Conservation (phyloP, 2,113 vertebrate genomes). For the Rhinogobius similis region DNA sequence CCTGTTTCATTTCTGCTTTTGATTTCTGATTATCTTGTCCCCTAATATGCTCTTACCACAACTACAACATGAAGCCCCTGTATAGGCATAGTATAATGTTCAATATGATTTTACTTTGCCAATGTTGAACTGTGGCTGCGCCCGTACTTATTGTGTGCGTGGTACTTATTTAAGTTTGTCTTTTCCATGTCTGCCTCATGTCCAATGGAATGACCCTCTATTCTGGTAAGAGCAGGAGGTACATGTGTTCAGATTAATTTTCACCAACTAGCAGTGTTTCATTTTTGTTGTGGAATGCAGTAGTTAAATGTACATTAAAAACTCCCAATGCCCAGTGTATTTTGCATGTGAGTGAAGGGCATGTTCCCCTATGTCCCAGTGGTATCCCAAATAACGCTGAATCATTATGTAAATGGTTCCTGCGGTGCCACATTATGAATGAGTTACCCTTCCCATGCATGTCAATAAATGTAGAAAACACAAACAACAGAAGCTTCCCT, state of each 20-base stretch:
- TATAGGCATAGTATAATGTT: slow-evolving; percentile 36
- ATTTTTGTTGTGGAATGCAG: slow-evolving; percentile 33
- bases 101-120: slow-evolving; percentile 27
- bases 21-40: slow-evolving; percentile 23
- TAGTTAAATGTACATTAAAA: not conserved
- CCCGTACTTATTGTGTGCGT: slow-evolving; percentile 51
- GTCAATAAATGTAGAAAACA: slow-evolving; percentile 48
- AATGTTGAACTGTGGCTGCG: slow-evolving; percentile 20
- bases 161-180: slow-evolving; percentile 96
- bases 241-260: slow-evolving; percentile 69
- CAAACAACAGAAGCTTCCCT: not conserved
- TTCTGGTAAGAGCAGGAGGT: slow-evolving; percentile 99
- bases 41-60: slow-evolving; percentile 33
- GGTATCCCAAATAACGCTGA: slow-evolving; percentile 10
- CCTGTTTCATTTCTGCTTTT: slow-evolving; percentile 30
- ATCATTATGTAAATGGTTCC: slow-evolving; percentile 13
- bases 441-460: slow-evolving; percentile 69
- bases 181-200: slow-evolving; percentile 97
- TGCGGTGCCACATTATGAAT: slow-evolving; percentile 16
- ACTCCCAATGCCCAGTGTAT: not conserved
- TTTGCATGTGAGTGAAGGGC: slow-evolving; percentile 39
- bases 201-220: slow-evolving; percentile 90
- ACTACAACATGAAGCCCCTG: slow-evolving; percentile 23
- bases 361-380: slow-evolving; percentile 16
- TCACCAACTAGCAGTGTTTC: slow-evolving; percentile 37